Conservation (phyloP, 2,113 vertebrate genomes). For the Gymnobelideus leadbeateri region DNA sequence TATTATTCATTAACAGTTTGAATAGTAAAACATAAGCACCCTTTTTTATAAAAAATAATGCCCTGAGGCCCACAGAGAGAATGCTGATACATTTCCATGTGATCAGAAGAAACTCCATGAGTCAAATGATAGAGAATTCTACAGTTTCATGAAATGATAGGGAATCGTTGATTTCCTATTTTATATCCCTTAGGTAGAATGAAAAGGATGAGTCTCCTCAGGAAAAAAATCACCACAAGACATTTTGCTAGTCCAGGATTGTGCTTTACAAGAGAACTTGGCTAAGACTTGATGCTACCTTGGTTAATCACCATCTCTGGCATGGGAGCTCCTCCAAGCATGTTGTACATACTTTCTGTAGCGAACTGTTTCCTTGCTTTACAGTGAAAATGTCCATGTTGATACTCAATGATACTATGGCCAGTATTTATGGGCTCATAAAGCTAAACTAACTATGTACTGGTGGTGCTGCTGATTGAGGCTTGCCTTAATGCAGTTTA, state of each 20-base stretch:
- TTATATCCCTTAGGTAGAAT: conserved; percentile 26
- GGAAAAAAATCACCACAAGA: conserved; percentile 45
- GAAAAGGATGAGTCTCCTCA: conserved; percentile 40
- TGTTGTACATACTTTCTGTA: conserved; percentile 10
- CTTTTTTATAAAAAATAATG: conserved; percentile 12
- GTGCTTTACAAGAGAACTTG: conserved; percentile 38
- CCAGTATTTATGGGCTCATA: conserved; percentile 74
- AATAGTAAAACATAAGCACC: neutral
- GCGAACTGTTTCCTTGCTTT: conserved; percentile 50
- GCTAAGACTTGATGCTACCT: neutral
- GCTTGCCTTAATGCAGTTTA: conserved; percentile 68
- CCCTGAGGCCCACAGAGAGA: neutral
- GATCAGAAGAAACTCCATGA: conserved; percentile 7
- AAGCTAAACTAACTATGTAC: conserved; percentile 70
- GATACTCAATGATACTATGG: conserved; percentile 56
- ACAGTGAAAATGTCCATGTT: conserved; percentile 45
- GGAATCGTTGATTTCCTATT: conserved; percentile 15
- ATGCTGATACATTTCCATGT: neutral
- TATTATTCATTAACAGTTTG: neutral
- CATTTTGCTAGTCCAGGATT: conserved; percentile 45
- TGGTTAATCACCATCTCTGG: conserved; percentile 44
- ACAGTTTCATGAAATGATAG: conserved; percentile 21
- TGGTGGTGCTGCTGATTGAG: conserved; percentile 53
- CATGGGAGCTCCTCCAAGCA: conserved; percentile 16
- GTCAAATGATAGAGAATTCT: conserved; percentile 6